Base-by-base conservation (phyloP, 2,113 vertebrate genomes). In the Ammodytes marinus region DNA sequence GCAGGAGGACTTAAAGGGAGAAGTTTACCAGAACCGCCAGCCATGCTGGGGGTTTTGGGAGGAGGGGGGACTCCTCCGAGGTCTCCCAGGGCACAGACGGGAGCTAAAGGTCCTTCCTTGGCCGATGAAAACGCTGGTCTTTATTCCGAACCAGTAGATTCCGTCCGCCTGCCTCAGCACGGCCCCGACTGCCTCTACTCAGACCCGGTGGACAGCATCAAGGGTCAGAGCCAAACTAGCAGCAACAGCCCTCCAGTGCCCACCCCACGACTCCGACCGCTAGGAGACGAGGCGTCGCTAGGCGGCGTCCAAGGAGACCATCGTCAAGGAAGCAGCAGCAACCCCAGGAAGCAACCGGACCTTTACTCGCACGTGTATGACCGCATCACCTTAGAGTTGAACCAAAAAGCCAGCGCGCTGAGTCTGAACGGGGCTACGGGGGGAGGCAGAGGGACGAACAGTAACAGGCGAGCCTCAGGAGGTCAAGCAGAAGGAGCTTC, bases 121-220 rank as follows among this genome's bases (percentile, higher is more conserved):
- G 17, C 91, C 0, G 91, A 96, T 8, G 95, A 96, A 69, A 85
- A 35, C 0, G 61, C 69, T 55, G 90, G 89, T 0, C 87, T 98
- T 37, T 99, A 99, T 80, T 96, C 98, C 0, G 98, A 99, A 83
- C 98, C 98, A 1, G 93, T 96, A 65, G 98, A 99, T 74, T 95
- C 96, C 0, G 88, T 99, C 47, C 97, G 96, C 13, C n/a, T 94
- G 37, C 86, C 91, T 40, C 76, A 70, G 58, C 83, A 46, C 2
- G 42, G 53, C 2, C 78, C 58, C 0, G 97, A 99, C 73, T 84
- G 94, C 0, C 92, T 99, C 0, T 99, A 99, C 79, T 97, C 97
- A 0, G 98, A 99, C 85, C 98, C 98, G 0, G 72, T 98, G 71
- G 97, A 98, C 94, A 98, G 93, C 90, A 88, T 96, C 72, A 94